Evolutionary conservation across 2,888 invertebrate genomes (phyloP), one percentile per base, ranked within the genome.

Genomic region (Ditylenchus weischeri): DNA sequence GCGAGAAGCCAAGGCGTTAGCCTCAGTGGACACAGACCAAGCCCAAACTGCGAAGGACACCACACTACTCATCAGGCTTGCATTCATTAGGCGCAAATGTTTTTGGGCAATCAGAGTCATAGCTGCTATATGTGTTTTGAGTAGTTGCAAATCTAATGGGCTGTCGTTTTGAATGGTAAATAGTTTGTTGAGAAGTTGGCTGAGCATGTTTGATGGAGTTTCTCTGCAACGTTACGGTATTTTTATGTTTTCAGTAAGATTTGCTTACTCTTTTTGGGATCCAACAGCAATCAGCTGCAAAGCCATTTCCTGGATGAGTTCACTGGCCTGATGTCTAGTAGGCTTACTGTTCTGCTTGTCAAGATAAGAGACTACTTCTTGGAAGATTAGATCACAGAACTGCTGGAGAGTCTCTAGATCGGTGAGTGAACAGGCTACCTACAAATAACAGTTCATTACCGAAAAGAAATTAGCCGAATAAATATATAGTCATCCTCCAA

Each of bases 81-180:
- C 72, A 43, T 72, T 68, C 58, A 73, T 59, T 29, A 64, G 19
- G 49, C 67, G 62, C 49, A 80, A 66, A 54, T 76, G 76, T 64
- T 79, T 79, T 69, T 79, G 76, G 36, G 76, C 75, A n/a, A 81
- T 70, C 50, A 81, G 77, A 68, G 79, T 81, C 29, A 78, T 65
- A 18, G 80, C 79, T 29, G 78, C 79, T 47, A 81, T 66, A 54
- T 54, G 2, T 18, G 54, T 29, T 54, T 21, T 54, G 51, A 54
- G 54, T 29, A 54, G 2, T 54, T 10, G 21, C 10, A 69, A 76
- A 43, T 57, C 72, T 23, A 29, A 38, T 38, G 62, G 50, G 23
- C 21, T 62, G 10, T 13, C 35, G 51, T 71, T 64, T 10, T 59
- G 38, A 21, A 68, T 62, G 2, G 71, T 73, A 18, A 76, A 69